These are phyloP conservation scores for Schizopygopsis pylzovi DNA, from an alignment of 2,797 vertebrate genomes.

Conservation along the genomic window DNA sequence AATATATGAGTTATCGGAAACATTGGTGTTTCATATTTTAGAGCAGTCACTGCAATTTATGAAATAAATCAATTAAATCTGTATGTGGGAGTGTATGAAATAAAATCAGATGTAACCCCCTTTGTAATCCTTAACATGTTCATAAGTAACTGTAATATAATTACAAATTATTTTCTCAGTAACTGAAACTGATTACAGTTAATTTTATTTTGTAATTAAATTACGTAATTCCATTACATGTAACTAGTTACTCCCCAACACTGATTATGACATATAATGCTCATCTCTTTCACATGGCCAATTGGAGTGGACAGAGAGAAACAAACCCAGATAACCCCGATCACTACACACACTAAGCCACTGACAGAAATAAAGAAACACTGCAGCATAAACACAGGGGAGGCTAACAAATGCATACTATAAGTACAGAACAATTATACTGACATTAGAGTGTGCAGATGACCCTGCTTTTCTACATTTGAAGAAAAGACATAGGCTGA, in stretches of 20 bases:
- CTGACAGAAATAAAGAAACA: constrained; percentile 1
- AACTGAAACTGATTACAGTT: background rate
- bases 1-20: too few relatives aligned
- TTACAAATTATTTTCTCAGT: too few relatives aligned
- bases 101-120: too few relatives aligned
- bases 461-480: background rate
- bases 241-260: background rate
- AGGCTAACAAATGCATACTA: background rate
- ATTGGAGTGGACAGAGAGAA: constrained; percentile 45
- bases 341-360: constrained; percentile 19
- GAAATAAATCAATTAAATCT: too few relatives aligned
- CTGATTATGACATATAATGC: constrained; percentile 35
- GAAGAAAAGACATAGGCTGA: constrained; percentile 12
- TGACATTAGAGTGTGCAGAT: constrained; percentile 15
- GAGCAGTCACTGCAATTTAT: too few relatives aligned
- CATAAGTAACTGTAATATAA: too few relatives aligned
- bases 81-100: too few relatives aligned
- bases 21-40: too few relatives aligned
- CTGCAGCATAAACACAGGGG: constrained; percentile 18
- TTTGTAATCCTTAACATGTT: too few relatives aligned
- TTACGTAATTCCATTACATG: too few relatives aligned
- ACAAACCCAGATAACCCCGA: constrained; percentile 30
- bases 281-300: constrained; percentile 45
- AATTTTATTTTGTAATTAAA: too few relatives aligned
- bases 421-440: background rate